Percentiles rank a stretch among this genome's conserved stretches.
phyloP scores from a whole-genome alignment of 2,797 vertebrate genomes.

The Cossypha polioptera region DNA sequence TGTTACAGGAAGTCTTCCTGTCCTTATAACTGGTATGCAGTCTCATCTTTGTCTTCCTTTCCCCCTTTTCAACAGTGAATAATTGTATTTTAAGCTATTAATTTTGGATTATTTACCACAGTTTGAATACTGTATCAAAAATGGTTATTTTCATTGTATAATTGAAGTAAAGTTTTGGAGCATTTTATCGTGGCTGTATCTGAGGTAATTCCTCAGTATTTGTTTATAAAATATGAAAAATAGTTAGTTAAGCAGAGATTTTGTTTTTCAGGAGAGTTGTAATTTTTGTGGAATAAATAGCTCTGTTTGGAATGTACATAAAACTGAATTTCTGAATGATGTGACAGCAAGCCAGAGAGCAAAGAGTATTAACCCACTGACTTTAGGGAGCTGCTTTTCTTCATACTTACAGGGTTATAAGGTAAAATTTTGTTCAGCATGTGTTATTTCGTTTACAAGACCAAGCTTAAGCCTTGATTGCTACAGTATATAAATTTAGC shows the following conservation, averaged over 20 bases:
- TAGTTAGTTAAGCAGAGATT: not conserved
- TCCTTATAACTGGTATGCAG: not conserved
- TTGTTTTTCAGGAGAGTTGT: not conserved
- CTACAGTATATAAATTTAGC: not conserved
- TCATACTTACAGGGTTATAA: not conserved
- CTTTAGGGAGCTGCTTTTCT: not conserved
- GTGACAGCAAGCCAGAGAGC: not conserved
- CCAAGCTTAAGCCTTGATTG: not conserved
- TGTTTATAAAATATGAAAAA: not conserved
- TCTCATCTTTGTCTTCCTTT: not conserved
- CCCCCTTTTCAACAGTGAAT: not conserved
- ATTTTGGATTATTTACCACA: fast-evolving
- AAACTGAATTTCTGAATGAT: not conserved
- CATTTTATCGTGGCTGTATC: not conserved
- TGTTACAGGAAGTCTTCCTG: not conserved
- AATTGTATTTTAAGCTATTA: not conserved
- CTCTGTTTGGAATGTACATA: not conserved
- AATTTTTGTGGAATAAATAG: not conserved
- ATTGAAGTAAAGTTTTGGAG: not conserved
- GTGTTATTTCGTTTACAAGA: not conserved
- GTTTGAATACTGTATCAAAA: not conserved
- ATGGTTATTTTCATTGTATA: not conserved
- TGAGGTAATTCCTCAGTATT: not conserved
- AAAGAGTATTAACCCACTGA: not conserved
- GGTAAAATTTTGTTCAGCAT: not conserved